A percentile compares a stretch with the other conserved stretches of the same genome.
Conservation (phyloP, 2,113 vertebrate genomes). For the Bos taurus region ARS-UCD2.0 NC_037343.1:75972001-75972500, state of each 20-base stretch:
- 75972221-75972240: rapidly evolving
- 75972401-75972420: no score
- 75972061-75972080: background rate
- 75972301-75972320: background rate
- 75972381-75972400: no score
- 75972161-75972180: background rate
- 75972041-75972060: background rate
- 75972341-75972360: no score
- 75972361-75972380: no score
- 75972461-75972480: no score
- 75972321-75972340: no score
- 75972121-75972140: rapidly evolving
- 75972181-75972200: background rate
- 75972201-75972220: background rate
- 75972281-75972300: background rate
- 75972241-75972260: background rate
- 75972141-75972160: rapidly evolving
- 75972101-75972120: background rate
- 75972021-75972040: background rate
- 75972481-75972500: no score
- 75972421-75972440: no score
- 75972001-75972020: background rate
- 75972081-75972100: rapidly evolving
- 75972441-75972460: no score
- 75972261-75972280: background rate